Evolutionary conservation across 2,888 invertebrate species (phyloP).

Genomic region (Rotaria macrura): DNA sequence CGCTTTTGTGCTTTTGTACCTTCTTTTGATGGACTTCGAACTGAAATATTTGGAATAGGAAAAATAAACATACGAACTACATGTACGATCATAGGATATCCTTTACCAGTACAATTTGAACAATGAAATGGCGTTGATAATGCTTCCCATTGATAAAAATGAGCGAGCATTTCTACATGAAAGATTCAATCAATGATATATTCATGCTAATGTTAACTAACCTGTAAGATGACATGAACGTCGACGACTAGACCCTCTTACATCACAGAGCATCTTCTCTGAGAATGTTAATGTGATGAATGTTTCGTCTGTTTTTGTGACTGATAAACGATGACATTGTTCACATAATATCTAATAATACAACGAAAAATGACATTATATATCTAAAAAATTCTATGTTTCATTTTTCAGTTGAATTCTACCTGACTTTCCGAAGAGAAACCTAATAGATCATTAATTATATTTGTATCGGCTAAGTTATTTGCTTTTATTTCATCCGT

Average conservation of each 20-base stretch:
- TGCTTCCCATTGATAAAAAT: slow-evolving; percentile 14
- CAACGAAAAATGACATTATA: too few species aligned
- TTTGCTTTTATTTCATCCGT: slow-evolving; percentile 9
- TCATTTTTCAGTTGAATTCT: background rate
- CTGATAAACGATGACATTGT: slow-evolving; percentile 1
- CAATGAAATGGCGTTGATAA: slow-evolving; percentile 10
- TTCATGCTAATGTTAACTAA: background rate
- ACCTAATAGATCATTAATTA: background rate
- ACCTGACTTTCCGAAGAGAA: slow-evolving; percentile 16
- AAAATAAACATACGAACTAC: background rate
- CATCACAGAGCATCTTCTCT: slow-evolving; percentile 4
- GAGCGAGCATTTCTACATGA: background rate
- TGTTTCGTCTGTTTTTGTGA: slow-evolving; percentile 6
- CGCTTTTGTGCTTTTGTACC: slow-evolving; percentile 14
- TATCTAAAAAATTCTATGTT: background rate
- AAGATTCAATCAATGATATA: too few species aligned
- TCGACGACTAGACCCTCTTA: background rate
- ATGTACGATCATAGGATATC: too few species aligned
- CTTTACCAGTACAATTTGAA: background rate
- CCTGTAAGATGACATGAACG: background rate
- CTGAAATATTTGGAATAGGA: background rate
- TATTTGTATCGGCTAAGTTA: background rate
- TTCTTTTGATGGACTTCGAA: background rate
- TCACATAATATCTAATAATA: background rate
- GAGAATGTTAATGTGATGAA: slow-evolving; percentile 18